Percentiles rank a stretch among this genome's conserved stretches.
These are phyloP conservation scores for Neomonachus schauinslandi DNA, from an alignment of 2,113 vertebrate genomes.

Conservation along the genomic window DNA sequence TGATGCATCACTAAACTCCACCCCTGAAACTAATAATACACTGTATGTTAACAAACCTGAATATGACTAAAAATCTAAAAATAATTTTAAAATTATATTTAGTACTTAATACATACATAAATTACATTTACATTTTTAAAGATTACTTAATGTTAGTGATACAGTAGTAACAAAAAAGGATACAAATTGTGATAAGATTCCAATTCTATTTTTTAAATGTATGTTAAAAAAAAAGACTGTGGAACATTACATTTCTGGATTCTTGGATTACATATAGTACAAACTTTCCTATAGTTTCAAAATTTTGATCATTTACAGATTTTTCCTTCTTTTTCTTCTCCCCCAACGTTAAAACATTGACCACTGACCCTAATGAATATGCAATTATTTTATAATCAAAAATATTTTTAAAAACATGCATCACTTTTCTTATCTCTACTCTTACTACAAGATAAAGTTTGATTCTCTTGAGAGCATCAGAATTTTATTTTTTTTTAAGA, in stretches of 20 bases:
- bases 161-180: background rate
- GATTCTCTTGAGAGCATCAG: slow-evolving; percentile 21
- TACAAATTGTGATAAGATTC: background rate
- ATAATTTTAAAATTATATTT: background rate
- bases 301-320: slow-evolving; percentile 17
- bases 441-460: background rate
- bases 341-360: background rate
- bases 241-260: background rate
- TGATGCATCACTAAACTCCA: background rate
- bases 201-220: slow-evolving; percentile 34
- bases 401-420: background rate
- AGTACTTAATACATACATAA: background rate
- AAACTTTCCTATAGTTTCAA: slow-evolving; percentile 5
- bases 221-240: background rate
- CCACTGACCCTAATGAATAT: background rate
- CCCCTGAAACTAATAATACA: background rate
- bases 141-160: background rate
- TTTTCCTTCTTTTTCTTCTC: background rate
- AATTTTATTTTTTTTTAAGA: background rate
- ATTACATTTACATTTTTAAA: slow-evolving; percentile 27
- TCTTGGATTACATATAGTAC: background rate
- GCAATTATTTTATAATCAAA: slow-evolving; percentile 13
- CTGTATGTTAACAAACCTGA: background rate
- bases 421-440: background rate
- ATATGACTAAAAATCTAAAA: background rate